Evolutionary conservation across 2,113 vertebrate genomes (phyloP), one percentile per base, ranked within the genome.

Genomic region (Chroicocephalus ridibundus): DNA sequence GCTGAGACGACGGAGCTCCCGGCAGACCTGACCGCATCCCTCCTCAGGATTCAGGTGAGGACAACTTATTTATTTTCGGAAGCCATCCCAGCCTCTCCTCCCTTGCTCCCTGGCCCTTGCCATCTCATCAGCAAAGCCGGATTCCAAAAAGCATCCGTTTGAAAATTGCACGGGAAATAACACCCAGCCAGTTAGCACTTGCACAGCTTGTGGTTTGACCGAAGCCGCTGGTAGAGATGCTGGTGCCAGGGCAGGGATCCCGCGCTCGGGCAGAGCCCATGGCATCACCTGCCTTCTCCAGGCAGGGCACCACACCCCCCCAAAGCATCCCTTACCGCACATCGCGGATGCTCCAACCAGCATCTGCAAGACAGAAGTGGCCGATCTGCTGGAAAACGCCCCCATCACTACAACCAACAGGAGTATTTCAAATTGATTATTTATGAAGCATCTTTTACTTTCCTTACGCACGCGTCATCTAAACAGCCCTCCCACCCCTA

Each of bases 141-240:
- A 70, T 82, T 88, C 76, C 24, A 40, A 95, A 94, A 96, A 79
- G 34, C 70, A 92, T 61, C 70, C n/a, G 40, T 85, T 88, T 84
- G 94, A 83, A 97, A 96, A 96, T 27, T 36, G 71, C 18, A 85
- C 3, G 2, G 82, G 92, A 97, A 97, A 96, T 81, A 70, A 69
- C 83, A 66, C 57, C 79, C 32, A 86, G 78, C 68, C 51, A 89
- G 88, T 88, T 52, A 93, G 58, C 66, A 21, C 76, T 83, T 12
- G 52, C 62, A 96, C 86, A 86, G 79, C n/a, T 94, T 57, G 52
- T 32, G 65, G 60, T 69, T 51, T 81, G 77, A 83, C 83, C 29
- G 5, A 90, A 95, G 95, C 91, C 49, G 21, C 51, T 82, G 84
- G 93, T 82, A 76, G 88, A 97, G 95, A 87, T 72, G 81, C 51